A percentile compares a stretch with the other conserved stretches of the same genome.
phyloP scores from a whole-genome alignment of 1,140 invertebrate genomes.

The Lerema accius region DNA sequence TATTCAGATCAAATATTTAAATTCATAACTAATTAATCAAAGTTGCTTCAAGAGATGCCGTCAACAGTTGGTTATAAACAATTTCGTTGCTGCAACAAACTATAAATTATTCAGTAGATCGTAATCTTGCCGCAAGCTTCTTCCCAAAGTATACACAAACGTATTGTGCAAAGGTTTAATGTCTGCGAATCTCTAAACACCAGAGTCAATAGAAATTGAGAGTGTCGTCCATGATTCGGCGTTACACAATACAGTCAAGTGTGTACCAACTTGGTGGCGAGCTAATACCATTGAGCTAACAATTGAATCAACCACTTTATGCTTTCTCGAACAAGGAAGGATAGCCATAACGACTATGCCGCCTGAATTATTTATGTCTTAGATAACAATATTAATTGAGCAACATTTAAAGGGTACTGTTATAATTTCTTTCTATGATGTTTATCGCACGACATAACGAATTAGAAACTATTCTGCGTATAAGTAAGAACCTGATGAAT shows the following conservation, averaged over 20 bases:
- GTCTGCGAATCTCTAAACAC: slow-evolving; percentile 17
- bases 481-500: too few relatives aligned
- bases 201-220: slow-evolving; percentile 27
- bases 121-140: not conserved
- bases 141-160: not conserved
- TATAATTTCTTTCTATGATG: too few relatives aligned
- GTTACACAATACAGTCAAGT: slow-evolving; percentile 14
- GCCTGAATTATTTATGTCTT: not conserved
- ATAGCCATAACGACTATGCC: not conserved
- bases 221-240: slow-evolving; percentile 17
- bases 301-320: not conserved
- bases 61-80: not conserved
- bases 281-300: slow-evolving; percentile 25
- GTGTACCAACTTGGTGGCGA: slow-evolving; percentile 10
- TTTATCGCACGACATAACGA: too few relatives aligned
- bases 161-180: slow-evolving; percentile 8
- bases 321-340: slow-evolving; percentile 14
- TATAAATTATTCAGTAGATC: not conserved
- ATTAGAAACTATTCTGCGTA: too few relatives aligned
- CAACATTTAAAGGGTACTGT: not conserved
- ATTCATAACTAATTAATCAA: too few relatives aligned
- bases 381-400: not conserved
- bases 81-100: not conserved
- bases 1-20: too few relatives aligned
- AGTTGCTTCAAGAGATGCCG: not conserved